Base-by-base conservation (phyloP, 1,140 invertebrate species). In the Caenorhabditis inopinata region DNA sequence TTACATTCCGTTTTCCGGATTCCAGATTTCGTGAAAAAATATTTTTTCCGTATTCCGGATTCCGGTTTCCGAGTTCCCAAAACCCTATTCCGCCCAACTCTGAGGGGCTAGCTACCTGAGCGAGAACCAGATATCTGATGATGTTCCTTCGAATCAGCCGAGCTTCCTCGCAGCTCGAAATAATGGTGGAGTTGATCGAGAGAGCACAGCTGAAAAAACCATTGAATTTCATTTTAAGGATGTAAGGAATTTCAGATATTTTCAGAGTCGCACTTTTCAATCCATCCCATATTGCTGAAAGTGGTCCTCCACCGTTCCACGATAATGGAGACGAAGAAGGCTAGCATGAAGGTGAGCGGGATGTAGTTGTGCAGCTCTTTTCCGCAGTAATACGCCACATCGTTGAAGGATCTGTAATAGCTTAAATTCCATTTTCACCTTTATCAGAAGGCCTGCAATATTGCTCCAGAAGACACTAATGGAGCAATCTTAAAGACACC, bases 241-340 rank as follows among this genome's bases (percentile, higher is more conserved):
- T n/a, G n/a, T n/a, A n/a, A n/a, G n/a, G n/a, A n/a, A n/a, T n/a
- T n/a, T n/a, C n/a, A n/a, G n/a, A n/a, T n/a, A n/a, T n/a, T n/a
- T n/a, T n/a, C n/a, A n/a, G n/a, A n/a, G n/a, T n/a, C n/a, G n/a
- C n/a, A 83, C 53, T 25, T 85, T 74, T 85, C 85, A 45, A 85
- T 82, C 81, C 83, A 85, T 51, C 84, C 84, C 51, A 85, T 81
- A 42, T 80, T 79, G 21, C 35, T 77, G 76, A 83, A 85, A n/a
- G 83, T 80, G 9, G 79, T 79, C 78, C 84, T 82, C 85, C 85
- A 85, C 45, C 85, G 49, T 12, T 75, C 79, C n/a, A 85, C 83
- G 21, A 85, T 79, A 12, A 85, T 73, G 2, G 85, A 76, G 6
- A 85, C 84, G 53, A 84, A 85, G 74, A 85, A 85, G 21, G 84